Percentiles rank a stretch among this genome's conserved stretches.
phyloP scores from a whole-genome alignment of 1,140 invertebrate genomes.

The Chironomus tepperi region DNA sequence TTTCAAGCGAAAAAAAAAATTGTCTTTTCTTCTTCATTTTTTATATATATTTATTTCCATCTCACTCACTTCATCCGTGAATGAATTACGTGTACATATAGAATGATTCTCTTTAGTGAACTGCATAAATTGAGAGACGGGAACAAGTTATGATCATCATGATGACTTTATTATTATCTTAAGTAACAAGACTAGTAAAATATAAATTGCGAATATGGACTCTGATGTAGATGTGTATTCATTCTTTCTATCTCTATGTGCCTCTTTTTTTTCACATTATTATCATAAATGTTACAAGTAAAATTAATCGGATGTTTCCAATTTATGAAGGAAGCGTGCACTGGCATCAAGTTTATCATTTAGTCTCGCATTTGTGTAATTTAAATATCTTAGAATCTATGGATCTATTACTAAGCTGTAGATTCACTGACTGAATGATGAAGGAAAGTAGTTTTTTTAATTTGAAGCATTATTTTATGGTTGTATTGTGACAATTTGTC shows the following conservation, averaged over 20 bases:
- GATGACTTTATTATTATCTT: constrained; percentile 2
- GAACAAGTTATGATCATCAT: neutral
- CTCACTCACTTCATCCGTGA: no score
- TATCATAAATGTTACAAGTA: neutral
- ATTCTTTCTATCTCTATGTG: constrained; percentile 5
- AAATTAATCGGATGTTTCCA: constrained; percentile 12
- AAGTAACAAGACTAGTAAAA: neutral
- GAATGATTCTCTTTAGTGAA: neutral
- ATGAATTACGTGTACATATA: no score
- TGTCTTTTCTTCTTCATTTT: no score
- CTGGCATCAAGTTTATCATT: neutral
- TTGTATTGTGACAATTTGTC: no score
- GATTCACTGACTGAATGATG: no score
- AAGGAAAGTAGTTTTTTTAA: no score
- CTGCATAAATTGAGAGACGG: neutral
- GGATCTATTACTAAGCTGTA: no score
- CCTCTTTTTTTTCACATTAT: neutral
- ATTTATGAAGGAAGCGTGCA: constrained; percentile 7
- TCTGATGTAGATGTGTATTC: neutral
- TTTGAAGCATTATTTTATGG: no score
- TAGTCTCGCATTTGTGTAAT: no score
- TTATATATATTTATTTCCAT: no score
- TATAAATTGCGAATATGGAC: neutral
- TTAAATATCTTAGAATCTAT: no score
- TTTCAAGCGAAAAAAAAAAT: no score